Conservation (phyloP, 2,113 vertebrate genomes). For the Chionis minor region DNA sequence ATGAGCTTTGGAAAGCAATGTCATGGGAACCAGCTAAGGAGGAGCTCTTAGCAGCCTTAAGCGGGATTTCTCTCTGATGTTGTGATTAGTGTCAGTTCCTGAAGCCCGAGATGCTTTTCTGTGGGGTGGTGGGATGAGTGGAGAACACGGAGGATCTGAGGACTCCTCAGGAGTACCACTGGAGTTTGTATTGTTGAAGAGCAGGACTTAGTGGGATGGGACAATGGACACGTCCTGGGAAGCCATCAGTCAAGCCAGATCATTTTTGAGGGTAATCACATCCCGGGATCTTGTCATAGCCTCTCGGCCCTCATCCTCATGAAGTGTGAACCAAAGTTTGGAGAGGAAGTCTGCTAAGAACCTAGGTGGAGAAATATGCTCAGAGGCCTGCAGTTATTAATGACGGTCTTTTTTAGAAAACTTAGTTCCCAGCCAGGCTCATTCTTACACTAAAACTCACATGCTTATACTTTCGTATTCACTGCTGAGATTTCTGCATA, state of each 20-base stretch:
- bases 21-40: not conserved
- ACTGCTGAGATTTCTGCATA: slow-evolving; percentile 18
- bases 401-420: not conserved
- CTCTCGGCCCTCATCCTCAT: not conserved
- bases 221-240: not conserved
- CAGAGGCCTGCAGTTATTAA: not conserved
- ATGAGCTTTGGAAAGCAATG: not conserved
- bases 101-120: not conserved
- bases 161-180: not conserved
- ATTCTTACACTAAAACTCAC: not conserved
- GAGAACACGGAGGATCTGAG: not conserved
- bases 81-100: not conserved
- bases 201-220: not conserved
- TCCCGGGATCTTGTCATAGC: not conserved
- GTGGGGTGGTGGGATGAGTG: not conserved
- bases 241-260: not conserved
- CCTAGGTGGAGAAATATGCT: not conserved
- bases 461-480: not conserved
- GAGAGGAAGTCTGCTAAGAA: not conserved
- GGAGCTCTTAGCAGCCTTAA: not conserved
- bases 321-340: not conserved
- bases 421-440: not conserved
- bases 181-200: not conserved
- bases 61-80: not conserved
- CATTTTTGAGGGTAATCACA: rapidly evolving